These are phyloP conservation scores for Echinops telfairi DNA, from an alignment of 2,113 vertebrate genomes.

Conservation along the genomic window DNA sequence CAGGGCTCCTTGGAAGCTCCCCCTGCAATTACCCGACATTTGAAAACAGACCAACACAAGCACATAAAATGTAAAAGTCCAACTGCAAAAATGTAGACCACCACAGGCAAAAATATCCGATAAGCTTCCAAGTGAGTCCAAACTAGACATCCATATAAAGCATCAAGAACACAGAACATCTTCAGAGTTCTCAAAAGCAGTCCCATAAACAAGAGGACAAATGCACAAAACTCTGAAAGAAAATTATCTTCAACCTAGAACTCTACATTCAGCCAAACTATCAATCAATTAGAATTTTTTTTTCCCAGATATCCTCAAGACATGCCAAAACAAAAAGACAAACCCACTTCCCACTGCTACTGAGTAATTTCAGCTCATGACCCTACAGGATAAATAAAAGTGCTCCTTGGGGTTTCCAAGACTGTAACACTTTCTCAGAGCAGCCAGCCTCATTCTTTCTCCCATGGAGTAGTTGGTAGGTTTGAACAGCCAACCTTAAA, in stretches of 20 bases:
- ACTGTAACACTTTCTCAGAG: too few relatives aligned
- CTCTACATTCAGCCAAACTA: not conserved
- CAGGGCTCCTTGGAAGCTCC: too few relatives aligned
- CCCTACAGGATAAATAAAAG: too few relatives aligned
- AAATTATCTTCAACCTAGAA: not conserved
- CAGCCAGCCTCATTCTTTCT: too few relatives aligned
- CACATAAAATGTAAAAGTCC: not conserved
- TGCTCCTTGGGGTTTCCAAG: too few relatives aligned
- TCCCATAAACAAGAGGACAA: not conserved
- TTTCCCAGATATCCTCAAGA: not conserved
- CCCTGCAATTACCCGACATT: too few relatives aligned
- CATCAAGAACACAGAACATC: not conserved
- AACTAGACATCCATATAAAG: not conserved
- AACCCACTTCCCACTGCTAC: not conserved
- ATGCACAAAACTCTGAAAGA: not conserved
- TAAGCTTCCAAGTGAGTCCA: not conserved
- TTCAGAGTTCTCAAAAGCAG: not conserved
- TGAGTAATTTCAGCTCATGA: too few relatives aligned
- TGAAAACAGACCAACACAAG: not conserved
- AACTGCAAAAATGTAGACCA: not conserved
- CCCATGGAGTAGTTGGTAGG: too few relatives aligned
- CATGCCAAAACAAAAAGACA: not conserved
- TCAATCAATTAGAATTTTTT: not conserved
- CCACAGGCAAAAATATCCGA: not conserved
- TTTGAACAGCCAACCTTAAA: too few relatives aligned